phyloP scores from a whole-genome alignment of 2,113 vertebrate genomes.

The Pangasianodon hypophthalmus region DNA sequence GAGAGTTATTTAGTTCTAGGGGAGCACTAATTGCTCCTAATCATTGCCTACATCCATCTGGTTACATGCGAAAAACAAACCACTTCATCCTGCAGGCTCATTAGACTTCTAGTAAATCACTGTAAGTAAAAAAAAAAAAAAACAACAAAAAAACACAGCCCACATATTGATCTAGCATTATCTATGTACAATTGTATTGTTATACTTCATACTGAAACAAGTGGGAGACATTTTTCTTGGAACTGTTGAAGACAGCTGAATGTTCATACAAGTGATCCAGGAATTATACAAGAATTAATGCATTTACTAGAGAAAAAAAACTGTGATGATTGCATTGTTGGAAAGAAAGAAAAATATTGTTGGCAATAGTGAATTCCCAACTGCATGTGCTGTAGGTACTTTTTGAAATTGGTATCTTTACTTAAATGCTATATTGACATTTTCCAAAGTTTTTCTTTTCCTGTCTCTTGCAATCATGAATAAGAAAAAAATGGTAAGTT shows the following conservation, averaged over 20 bases:
- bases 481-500: not conserved
- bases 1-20: slow-evolving; percentile 90
- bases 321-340: not conserved
- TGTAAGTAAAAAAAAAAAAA: slow-evolving; percentile 55
- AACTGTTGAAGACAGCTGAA: slow-evolving; percentile 6
- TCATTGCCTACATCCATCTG: slow-evolving; percentile 90
- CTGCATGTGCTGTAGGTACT: not conserved
- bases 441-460: not conserved
- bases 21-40: slow-evolving; percentile 92
- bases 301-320: not conserved
- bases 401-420: not conserved
- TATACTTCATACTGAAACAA: slow-evolving; percentile 30
- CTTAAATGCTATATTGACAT: not conserved
- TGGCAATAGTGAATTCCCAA: slow-evolving; percentile 31
- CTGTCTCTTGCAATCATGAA: not conserved
- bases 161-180: slow-evolving; percentile 74
- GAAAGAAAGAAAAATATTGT: not conserved
- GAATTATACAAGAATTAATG: not conserved
- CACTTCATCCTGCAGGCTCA: slow-evolving; percentile 84
- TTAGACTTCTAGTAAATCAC: slow-evolving; percentile 85
- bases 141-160: slow-evolving; percentile 71
- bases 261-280: slow-evolving; percentile 1
- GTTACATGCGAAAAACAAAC: slow-evolving; percentile 88
- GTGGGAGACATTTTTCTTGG: slow-evolving; percentile 7
- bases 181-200: slow-evolving; percentile 59